phyloP scores from a whole-genome alignment of 2,888 invertebrate genomes.

The Salticus scenicus region DNA sequence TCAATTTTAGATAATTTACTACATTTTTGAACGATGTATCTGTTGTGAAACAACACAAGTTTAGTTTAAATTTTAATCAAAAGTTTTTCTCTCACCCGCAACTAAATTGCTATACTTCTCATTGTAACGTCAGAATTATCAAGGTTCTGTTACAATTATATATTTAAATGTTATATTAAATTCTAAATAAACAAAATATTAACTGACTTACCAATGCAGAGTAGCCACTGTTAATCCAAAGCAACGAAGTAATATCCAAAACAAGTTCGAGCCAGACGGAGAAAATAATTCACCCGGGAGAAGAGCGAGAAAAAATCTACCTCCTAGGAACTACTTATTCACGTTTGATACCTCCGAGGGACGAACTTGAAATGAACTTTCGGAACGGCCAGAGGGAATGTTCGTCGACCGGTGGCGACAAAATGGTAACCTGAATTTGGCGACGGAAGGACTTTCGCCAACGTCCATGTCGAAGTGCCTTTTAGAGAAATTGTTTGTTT shows the following conservation, averaged over 20 bases:
- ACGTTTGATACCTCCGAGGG: background rate
- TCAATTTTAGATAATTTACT: too few species aligned
- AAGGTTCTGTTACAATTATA: too few species aligned
- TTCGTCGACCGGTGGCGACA: background rate
- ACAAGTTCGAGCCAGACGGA: background rate
- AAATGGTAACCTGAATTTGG: background rate
- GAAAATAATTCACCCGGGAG: background rate
- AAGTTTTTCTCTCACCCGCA: too few species aligned
- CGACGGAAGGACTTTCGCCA: conserved; percentile 21
- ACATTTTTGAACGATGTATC: too few species aligned
- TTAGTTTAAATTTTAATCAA: too few species aligned
- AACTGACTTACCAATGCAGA: conserved; percentile 11
- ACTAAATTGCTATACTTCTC: too few species aligned
- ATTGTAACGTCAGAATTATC: too few species aligned
- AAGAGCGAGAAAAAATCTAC: background rate
- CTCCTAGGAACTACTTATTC: background rate
- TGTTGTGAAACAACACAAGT: too few species aligned
- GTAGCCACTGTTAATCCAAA: background rate
- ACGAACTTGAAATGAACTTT: conserved; percentile 26
- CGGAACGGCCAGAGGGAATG: background rate
- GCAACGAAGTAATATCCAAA: conserved; percentile 24
- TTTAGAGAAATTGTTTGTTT: too few species aligned
- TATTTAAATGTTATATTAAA: too few species aligned
- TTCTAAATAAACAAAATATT: background rate
- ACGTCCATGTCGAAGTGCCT: background rate